Evolutionary conservation across 2,113 vertebrate species (phyloP).

Genomic region (Scalopus aquaticus): DNA sequence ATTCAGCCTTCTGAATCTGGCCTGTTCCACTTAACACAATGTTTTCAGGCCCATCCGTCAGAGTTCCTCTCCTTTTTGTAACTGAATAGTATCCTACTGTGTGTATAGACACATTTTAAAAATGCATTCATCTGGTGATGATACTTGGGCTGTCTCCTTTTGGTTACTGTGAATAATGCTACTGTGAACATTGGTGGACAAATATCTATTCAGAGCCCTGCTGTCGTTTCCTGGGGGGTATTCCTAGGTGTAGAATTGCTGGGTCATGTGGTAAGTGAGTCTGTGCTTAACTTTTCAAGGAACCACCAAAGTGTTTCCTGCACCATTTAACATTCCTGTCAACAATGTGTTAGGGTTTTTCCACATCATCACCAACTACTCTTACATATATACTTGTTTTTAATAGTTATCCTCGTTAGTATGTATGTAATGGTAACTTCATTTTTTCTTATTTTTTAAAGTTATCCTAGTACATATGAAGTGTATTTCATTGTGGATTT

Average conservation of each 20-base stretch:
- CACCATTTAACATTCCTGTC: not conserved
- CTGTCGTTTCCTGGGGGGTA: not conserved
- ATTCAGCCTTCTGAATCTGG: not conserved
- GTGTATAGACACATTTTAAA: not conserved
- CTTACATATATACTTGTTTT: too few relatives aligned
- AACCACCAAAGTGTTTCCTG: not conserved
- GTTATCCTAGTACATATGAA: not conserved
- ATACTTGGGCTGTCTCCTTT: not conserved
- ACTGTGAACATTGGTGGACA: not conserved
- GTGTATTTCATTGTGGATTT: not conserved
- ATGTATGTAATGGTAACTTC: not conserved
- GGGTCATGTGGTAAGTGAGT: not conserved
- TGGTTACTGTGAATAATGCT: not conserved
- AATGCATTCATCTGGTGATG: not conserved
- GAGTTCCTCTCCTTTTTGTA: not conserved
- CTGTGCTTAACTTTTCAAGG: not conserved
- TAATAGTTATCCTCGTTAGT: not conserved
- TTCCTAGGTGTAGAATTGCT: not conserved
- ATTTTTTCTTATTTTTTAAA: not conserved
- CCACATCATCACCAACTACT: not conserved
- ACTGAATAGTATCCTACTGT: not conserved
- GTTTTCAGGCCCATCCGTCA: not conserved
- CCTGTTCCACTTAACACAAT: not conserved
- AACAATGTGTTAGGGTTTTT: not conserved
- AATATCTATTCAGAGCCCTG: not conserved